Percentiles rank a stretch among this genome's conserved stretches.
Evolutionary conservation across 2,113 vertebrate genomes (phyloP).

Genomic region (Argyrosomus japonicus): DNA sequence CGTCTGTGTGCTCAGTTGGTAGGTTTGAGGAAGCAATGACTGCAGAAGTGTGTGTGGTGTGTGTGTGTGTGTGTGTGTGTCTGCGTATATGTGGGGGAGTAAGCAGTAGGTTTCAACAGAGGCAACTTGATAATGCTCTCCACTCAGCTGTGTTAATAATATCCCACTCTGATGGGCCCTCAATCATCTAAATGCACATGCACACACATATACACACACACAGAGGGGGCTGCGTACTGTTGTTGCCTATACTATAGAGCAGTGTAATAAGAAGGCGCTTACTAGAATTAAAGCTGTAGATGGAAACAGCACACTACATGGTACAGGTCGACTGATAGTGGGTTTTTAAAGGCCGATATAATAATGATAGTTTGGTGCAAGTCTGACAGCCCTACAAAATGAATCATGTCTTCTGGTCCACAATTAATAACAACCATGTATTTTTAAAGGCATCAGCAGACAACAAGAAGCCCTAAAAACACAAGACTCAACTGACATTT

Average conservation of each 20-base stretch:
- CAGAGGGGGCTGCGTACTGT: slow-evolving; percentile 9
- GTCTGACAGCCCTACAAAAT: no score
- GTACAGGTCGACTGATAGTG: no score
- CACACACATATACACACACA: slow-evolving; percentile 11
- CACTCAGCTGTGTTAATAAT: slow-evolving; percentile 79
- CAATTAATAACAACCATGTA: no score
- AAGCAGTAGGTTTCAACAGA: slow-evolving; percentile 71
- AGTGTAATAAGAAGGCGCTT: slow-evolving; percentile 34
- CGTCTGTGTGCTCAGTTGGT: neutral
- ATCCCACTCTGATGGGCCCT: slow-evolving; percentile 67
- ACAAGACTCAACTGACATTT: no score
- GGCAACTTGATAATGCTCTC: slow-evolving; percentile 68
- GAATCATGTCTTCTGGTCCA: no score
- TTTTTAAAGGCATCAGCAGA: no score
- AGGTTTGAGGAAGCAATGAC: slow-evolving; percentile 31
- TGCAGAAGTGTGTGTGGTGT: neutral
- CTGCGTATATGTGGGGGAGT: slow-evolving; percentile 41
- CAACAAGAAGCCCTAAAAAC: no score
- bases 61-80: slow-evolving; percentile 17
- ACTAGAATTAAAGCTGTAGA: slow-evolving; percentile 3
- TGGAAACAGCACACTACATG: no score
- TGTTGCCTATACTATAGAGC: neutral
- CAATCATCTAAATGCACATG: slow-evolving; percentile 64
- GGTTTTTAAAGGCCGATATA: no score
- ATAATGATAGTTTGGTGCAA: no score